Evolutionary conservation across 2,888 invertebrate genomes (phyloP), one percentile per base, ranked within the genome.

Genomic region (Mimumesa dahlbomi): DNA sequence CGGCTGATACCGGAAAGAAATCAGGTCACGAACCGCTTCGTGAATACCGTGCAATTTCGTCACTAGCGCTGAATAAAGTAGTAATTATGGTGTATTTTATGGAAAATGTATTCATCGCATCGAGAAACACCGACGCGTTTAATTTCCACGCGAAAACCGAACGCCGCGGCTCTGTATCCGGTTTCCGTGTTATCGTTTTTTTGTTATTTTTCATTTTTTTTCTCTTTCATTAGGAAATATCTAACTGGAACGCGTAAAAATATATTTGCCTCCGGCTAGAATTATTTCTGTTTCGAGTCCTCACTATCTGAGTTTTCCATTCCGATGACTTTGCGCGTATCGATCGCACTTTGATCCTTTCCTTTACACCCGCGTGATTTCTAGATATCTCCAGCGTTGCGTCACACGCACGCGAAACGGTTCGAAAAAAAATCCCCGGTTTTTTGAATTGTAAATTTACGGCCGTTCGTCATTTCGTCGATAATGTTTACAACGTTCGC

Each of bases 271-370:
- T 2, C 21, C n/a, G 2, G 6, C 3, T 21, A 16, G 42, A 31
- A 13, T 54, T 22, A 31, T 48, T 46, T 53, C 54, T 34, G 49
- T 54, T 64, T 54, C 53, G 22, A 14, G 13, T 18, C 40, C 57
- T 42, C 42, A 62, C 48, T 77, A 77, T 76, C 76, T 63, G 58
- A 45, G 53, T 59, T 77, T 77, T 77, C 74, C 68, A 45, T 72
- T 56, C 63, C 36, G 59, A 46, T 65, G 64, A 63, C 53, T 76
- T 63, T 59, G 43, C n/a, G 46, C 67, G 46, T n/a, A 38, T 25
- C 57, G 56, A 73, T 73, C 49, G 58, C 19, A 53, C 25, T 42
- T 56, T 50, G 58, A 69, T 66, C 31, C 43, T 64, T 16, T 31
- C n/a, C 19, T 18, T 48, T 45, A 18, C 50, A 36, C 34, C 19